Percentiles rank a stretch among this genome's conserved stretches.
These are phyloP conservation scores for Emydoidea blandingii DNA, from an alignment of 2,797 vertebrate genomes.

Conservation along the genomic window DNA sequence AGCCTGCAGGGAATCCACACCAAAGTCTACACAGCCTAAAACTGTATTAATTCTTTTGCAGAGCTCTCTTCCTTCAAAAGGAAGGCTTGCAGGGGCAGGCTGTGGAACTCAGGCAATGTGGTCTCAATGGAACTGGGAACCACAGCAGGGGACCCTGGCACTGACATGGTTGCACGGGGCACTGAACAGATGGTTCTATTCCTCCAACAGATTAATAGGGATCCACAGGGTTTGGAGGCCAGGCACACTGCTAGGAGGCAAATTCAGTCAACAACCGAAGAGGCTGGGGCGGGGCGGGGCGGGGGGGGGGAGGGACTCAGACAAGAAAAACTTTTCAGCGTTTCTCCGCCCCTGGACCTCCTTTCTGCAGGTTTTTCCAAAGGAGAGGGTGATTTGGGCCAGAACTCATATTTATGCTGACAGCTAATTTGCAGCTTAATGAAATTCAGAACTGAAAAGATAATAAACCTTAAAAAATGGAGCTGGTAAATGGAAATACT, in stretches of 20 bases:
- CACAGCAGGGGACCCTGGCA: neutral
- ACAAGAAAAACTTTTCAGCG: neutral
- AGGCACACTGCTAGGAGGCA: neutral
- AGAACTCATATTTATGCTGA: conserved; percentile 78
- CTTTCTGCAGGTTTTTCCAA: neutral
- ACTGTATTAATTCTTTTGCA: neutral
- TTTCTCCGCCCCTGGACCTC: neutral
- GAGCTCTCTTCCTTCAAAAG: neutral
- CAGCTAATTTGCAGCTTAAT: conserved; percentile 80
- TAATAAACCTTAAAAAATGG: conserved; percentile 76
- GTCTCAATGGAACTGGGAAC: neutral
- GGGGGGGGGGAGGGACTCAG: neutral
- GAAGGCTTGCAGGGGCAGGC: neutral
- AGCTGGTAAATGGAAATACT: conserved; percentile 78
- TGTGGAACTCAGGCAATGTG: neutral
- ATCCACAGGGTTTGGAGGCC: neutral
- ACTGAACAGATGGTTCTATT: neutral
- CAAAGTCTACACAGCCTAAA: neutral
- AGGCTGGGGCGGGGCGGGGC: neutral
- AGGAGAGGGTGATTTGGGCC: neutral
- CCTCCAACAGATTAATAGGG: neutral
- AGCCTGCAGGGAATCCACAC: neutral
- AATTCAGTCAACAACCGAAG: neutral
- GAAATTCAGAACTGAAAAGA: conserved; percentile 80
- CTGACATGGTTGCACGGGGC: neutral